Evolutionary conservation across 2,113 vertebrate species (phyloP), one percentile per base, ranked within the genome.

Genomic region (Loxodonta africana): DNA sequence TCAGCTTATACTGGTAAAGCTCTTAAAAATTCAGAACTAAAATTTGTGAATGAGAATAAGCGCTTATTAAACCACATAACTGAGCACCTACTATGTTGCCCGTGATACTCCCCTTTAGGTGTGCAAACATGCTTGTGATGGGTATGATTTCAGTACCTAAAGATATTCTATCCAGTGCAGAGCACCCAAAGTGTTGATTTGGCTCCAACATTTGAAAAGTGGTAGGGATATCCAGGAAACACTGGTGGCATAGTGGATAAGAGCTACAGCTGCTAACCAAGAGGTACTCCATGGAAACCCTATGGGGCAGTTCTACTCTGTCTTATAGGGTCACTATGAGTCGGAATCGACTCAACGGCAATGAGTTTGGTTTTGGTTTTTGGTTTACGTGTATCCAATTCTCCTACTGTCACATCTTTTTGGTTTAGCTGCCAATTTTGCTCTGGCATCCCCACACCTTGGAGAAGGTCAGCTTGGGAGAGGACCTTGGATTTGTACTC

Each of bases 21-120:
- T 78, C 67, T 69, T 90, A 80, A 92, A 96, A 78, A 37, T n/a
- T 57, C 26, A 53, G 88, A 71, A 48, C 5, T 71, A 73, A n/a
- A 69, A 53, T n/a, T 30, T 41, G 25, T 71, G n/a, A 93, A 51
- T 73, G 48, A 87, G 44, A 62, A 69, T 80, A 21, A 65, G 2
- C 23, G 7, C 44, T 80, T 69, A 85, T 62, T 83, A 17, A 62
- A 76, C 67, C 20, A 63, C 57, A 74, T 37, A 91, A 84, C 0
- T 0, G 8, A 88, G 62, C 21, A 80, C 30, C 37, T 62, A 37
- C 14, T 82, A n/a, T 41, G 28, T 8, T 8, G 37, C 51, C 88
- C 60, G 17, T 53, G 3, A 81, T 41, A 65, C 21, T n/a, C 10
- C 8, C 2, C 14, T 30, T 12, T 9, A 33, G 5, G 11, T 69